phyloP scores from a whole-genome alignment of 2,113 vertebrate genomes.

The Loxodonta africana region DNA sequence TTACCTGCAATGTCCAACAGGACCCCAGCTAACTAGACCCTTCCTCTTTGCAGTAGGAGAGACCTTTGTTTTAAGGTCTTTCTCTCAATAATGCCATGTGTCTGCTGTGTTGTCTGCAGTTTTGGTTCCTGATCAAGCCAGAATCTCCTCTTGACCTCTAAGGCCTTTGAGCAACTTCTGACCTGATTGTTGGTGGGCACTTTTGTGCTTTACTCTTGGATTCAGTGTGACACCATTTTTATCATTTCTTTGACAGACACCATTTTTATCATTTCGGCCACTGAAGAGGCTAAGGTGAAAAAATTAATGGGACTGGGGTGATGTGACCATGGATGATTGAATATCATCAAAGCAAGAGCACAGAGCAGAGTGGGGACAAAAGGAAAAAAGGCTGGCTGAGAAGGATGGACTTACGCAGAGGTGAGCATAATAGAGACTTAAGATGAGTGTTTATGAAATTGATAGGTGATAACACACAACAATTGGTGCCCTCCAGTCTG shows the following conservation, averaged over 20 bases:
- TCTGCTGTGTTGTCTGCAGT: neutral
- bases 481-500: neutral
- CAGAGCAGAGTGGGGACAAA: neutral
- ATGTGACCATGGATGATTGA: neutral
- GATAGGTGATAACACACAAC: neutral
- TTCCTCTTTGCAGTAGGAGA: neutral
- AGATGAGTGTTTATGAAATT: rapidly evolving
- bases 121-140: neutral
- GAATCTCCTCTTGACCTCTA: neutral
- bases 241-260: neutral
- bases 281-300: neutral
- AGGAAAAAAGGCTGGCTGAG: neutral
- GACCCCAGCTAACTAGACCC: neutral
- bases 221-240: neutral
- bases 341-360: neutral
- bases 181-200: rapidly evolving
- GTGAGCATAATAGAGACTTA: rapidly evolving
- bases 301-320: neutral
- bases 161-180: neutral
- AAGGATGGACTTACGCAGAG: neutral
- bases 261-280: neutral
- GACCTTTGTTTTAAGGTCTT: neutral
- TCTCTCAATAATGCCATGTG: neutral
- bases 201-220: neutral
- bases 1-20: neutral